Evolutionary conservation across 1,140 invertebrate species (phyloP), one percentile per base, ranked within the genome.

Genomic region (Hylaeus volcanicus): DNA sequence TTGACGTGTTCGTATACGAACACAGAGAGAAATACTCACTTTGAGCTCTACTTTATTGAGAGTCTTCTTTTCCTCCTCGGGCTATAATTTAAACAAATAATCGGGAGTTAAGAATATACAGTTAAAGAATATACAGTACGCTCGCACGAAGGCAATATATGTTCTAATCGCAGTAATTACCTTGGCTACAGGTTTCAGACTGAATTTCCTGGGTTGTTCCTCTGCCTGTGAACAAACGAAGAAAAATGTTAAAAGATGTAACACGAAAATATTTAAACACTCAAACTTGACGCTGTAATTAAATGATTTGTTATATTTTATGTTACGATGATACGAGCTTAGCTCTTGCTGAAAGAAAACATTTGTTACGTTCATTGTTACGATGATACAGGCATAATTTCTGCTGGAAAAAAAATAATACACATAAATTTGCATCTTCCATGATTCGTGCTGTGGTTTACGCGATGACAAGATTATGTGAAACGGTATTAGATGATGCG

Each of bases 1-100:
- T 2, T 11, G 51, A 51, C 53, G n/a, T 37, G 9, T 26, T 48
- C 14, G 3, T 68, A 3, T 26, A 3, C 11, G 26, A 37, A 6
- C 11, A 37, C n/a, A n/a, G n/a, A n/a, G n/a, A n/a, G 53, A 66
- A 61, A 60, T 75, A 82, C 89, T 90, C 75, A 92, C 92, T 86
- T 93, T 93, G 0, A 93, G 85, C 61, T 93, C 91, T 6, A 92
- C 74, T 66, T 92, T 92, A 53, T 92, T 90, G 37, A 88, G 53
- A 8, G 81, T 84, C 73, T 92, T 93, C 71, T 91, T 91, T 41
- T 92, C 90, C 56, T 90, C 90, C 14, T 86, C 86, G 5, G 81
- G 51, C 81, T 87, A 56, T 9, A 84, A 85, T 60, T 60, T 11
- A 53, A 74, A 63, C 37, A 9, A 61, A 48, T 39, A n/a, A 12